Percentiles rank a stretch among this genome's conserved stretches.
phyloP scores from a whole-genome alignment of 30 jellyfish, hydroid and myxozoan genomes.

The Sanderia malayensis region DNA sequence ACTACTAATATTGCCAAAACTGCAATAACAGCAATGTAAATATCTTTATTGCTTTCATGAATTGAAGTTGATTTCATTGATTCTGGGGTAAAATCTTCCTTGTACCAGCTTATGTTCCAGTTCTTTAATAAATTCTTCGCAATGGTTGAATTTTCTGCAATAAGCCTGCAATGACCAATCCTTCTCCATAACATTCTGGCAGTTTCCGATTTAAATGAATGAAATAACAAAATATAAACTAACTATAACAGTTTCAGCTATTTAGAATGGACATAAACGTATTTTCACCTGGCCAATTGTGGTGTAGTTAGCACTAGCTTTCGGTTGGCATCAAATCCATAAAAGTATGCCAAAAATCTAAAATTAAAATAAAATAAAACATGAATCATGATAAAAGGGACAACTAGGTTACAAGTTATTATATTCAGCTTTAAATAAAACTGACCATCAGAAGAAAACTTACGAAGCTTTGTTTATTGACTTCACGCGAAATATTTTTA shows the following conservation, averaged over 20 bases:
- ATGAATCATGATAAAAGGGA: neutral
- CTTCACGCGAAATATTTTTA: conserved; percentile 14
- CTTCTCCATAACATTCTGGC: neutral
- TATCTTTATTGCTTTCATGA: conserved; percentile 10
- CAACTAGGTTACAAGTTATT: neutral
- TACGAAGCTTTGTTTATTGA: conserved; percentile 40
- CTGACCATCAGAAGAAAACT: neutral
- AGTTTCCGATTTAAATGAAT: no score
- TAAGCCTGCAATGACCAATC: neutral
- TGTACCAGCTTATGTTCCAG: conserved; percentile 36
- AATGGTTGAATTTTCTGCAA: neutral
- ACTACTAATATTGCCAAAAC: conserved; percentile 33
- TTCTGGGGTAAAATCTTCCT: neutral
- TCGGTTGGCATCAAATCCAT: conserved; percentile 31
- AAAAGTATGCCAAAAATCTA: conserved; percentile 37
- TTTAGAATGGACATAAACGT: neutral
- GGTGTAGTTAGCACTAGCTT: conserved; percentile 3
- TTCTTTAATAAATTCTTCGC: neutral
- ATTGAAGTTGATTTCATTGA: conserved; percentile 7
- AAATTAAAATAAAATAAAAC: neutral
- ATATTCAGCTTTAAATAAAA: neutral
- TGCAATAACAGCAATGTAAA: conserved; percentile 49
- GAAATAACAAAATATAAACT: neutral
- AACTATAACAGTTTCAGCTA: neutral
- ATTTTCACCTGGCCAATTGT: conserved; percentile 17